Base-by-base conservation (phyloP, 2,113 vertebrate genomes). In the Amia ocellicauda region DNA sequence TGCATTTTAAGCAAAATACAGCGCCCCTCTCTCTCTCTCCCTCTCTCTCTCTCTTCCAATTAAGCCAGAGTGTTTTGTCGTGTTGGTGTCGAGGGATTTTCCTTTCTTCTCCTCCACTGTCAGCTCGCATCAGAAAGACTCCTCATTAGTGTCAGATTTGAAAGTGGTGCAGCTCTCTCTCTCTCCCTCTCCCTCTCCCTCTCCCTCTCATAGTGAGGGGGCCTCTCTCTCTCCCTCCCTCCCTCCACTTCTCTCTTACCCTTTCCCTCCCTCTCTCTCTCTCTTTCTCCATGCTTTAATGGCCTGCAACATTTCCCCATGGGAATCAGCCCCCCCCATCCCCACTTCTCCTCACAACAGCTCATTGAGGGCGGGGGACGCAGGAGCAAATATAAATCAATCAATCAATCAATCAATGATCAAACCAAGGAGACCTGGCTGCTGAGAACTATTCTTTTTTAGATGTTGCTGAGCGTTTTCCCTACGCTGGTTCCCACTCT, bases 91-190 rank as follows among this genome's bases (percentile, higher is more conserved):
- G 78, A 73, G 85, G 87, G 87, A 88, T 84, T 88, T 78, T 78
- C 78, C 88, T 88, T 89, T 88, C 87, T 88, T 85, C 88, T 88
- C 83, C 45, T 47, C 16, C 79, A 81, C 85, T 90, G 87, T 90
- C 88, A 88, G 86, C 83, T 85, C 85, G 85, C 84, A 89, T 90
- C 86, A 88, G 85, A 87, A 85, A 87, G 83, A 75, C 84, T 83
- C 82, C 88, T 89, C 87, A 89, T 89, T 89, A 90, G 87, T 88
- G 86, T 89, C 88, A 88, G 83, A 83, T 85, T 89, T 82, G 83
- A 79, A 86, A 81, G 80, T 86, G 83, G 83, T 82, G 83, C 80
- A 77, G 76, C 70, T 80, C 74, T 69, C 73, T 74, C 70, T 72
- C 61, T 59, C 67, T 73, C 73, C 72, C 69, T 80, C 65, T 69